phyloP scores from a whole-genome alignment of 2,888 invertebrate species.

The Linnaemya tessellans region DNA sequence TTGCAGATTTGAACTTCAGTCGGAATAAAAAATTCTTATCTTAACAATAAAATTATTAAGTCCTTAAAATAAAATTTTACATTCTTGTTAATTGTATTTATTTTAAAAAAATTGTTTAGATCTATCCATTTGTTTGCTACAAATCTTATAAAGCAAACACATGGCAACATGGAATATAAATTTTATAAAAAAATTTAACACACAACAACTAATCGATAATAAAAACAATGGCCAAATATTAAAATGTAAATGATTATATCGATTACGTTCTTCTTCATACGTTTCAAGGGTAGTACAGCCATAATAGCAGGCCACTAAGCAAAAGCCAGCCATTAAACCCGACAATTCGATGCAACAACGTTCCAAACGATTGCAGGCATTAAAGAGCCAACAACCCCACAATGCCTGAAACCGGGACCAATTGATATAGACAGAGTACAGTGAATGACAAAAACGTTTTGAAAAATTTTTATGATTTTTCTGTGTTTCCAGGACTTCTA shows the following conservation, averaged over 20 bases:
- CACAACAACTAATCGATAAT: constrained; percentile 58
- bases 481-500: constrained; percentile 8
- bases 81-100: too few relatives aligned
- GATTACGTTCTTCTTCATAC: constrained; percentile 74
- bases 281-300: constrained; percentile 72
- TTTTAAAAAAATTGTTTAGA: neutral
- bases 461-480: neutral
- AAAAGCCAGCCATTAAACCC: constrained; percentile 51
- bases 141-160: neutral
- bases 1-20: too few relatives aligned
- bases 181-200: constrained; percentile 54
- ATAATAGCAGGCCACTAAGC: constrained; percentile 65
- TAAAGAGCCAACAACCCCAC: constrained; percentile 67
- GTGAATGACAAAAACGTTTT: constrained; percentile 11
- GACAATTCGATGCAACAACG: constrained; percentile 69
- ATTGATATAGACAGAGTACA: constrained; percentile 45
- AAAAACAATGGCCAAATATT: constrained; percentile 51
- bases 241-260: constrained; percentile 67
- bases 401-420: constrained; percentile 72
- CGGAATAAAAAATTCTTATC: too few relatives aligned
- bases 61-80: too few relatives aligned
- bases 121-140: neutral
- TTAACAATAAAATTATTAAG: too few relatives aligned
- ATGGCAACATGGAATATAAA: constrained; percentile 17
- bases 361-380: constrained; percentile 68